Percentiles rank a stretch among this genome's conserved stretches.
Evolutionary conservation across 2,113 vertebrate species (phyloP).

Genomic region (Cochlearius cochlearius): DNA sequence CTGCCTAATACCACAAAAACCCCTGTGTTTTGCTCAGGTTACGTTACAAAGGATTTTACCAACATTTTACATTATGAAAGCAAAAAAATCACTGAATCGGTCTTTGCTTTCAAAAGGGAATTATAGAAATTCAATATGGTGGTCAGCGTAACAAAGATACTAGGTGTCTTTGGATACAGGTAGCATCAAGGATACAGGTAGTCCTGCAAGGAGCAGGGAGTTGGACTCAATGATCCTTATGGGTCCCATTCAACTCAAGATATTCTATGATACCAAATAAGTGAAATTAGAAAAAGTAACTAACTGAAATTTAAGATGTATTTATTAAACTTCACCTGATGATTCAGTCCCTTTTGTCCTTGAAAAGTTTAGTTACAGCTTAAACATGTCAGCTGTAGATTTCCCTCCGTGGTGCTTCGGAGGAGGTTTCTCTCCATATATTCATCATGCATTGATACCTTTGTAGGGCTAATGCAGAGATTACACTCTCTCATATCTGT

Average conservation of each 20-base stretch:
- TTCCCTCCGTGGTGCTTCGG: neutral
- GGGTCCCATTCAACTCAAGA: accelerated
- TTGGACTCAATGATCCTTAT: neutral
- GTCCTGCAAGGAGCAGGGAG: neutral
- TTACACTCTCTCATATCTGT: neutral
- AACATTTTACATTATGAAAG: neutral
- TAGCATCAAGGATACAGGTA: neutral
- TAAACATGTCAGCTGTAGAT: neutral
- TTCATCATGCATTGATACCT: neutral
- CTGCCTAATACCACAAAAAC: neutral
- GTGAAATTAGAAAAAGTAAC: neutral
- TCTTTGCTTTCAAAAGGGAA: neutral
- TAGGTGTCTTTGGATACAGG: neutral
- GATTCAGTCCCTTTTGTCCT: neutral
- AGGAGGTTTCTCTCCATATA: neutral
- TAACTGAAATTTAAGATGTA: neutral
- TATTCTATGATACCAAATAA: neutral
- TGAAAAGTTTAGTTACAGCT: neutral
- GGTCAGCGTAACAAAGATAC: neutral
- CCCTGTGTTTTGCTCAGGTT: neutral
- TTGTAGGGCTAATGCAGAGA: neutral
- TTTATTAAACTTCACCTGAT: neutral
- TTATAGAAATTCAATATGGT: neutral
- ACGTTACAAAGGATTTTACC: neutral
- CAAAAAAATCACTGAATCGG: neutral